Evolutionary conservation across 2,888 invertebrate genomes (phyloP).

Genomic region (Cheilosia vulpina): DNA sequence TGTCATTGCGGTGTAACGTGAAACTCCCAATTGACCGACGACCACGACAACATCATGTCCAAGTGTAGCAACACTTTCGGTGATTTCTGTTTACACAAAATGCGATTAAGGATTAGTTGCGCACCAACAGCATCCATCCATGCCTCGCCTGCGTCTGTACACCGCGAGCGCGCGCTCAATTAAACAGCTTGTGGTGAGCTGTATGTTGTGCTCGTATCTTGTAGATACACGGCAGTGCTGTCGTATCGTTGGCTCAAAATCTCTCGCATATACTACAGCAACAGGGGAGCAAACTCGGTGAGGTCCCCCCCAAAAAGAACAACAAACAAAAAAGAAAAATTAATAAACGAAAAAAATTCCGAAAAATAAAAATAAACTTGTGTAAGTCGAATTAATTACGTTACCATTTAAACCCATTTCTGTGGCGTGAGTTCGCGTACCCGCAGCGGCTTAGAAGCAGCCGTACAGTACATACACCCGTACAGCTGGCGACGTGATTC

Average conservation of each 20-base stretch:
- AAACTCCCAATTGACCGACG: conserved; percentile 54
- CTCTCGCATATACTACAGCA: conserved; percentile 26
- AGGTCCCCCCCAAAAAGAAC: conserved; percentile 10
- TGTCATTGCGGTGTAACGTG: conserved; percentile 57
- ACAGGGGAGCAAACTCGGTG: background rate
- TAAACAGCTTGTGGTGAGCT: conserved; percentile 70
- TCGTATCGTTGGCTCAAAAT: conserved; percentile 60
- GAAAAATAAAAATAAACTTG: conserved; percentile 62
- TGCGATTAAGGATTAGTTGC: conserved; percentile 75
- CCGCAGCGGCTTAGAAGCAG: conserved; percentile 54
- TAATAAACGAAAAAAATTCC: conserved; percentile 28
- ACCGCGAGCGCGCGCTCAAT: conserved; percentile 54
- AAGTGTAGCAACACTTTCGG: conserved; percentile 74
- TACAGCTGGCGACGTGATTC: conserved; percentile 40
- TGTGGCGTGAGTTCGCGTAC: conserved; percentile 70
- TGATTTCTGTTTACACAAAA: conserved; percentile 74
- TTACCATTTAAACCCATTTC: conserved; percentile 67
- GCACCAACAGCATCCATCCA: conserved; percentile 40
- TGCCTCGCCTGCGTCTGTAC: conserved; percentile 6
- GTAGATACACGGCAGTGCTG: conserved; percentile 57
- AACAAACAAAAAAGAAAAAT: conserved; percentile 24
- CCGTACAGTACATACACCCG: background rate
- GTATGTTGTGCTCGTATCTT: conserved; percentile 37
- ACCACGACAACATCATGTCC: conserved; percentile 69
- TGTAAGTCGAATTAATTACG: conserved; percentile 74